Evolutionary conservation across 2,888 invertebrate species (phyloP).

Genomic region (Cactoblastis cactorum): DNA sequence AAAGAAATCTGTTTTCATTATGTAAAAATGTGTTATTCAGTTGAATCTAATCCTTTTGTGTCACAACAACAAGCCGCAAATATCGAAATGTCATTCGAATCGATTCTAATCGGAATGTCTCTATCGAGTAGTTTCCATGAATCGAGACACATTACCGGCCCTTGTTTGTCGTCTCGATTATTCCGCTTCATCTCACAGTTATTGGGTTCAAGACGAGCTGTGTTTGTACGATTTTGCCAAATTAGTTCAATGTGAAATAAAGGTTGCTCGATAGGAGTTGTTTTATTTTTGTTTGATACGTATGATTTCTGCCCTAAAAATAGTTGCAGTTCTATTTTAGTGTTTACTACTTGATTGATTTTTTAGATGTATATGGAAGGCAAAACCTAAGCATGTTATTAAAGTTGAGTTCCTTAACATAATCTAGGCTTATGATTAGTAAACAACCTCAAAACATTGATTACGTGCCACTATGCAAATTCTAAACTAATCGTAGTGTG

Average conservation of each 20-base stretch:
- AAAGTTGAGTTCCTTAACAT: no score
- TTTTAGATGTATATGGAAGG: no score
- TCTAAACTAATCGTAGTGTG: conserved; percentile 18
- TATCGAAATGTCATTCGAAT: conserved; percentile 43
- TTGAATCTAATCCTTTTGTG: neutral
- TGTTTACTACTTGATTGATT: no score
- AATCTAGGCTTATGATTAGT: no score
- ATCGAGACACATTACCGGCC: conserved; percentile 53
- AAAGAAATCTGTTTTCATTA: neutral
- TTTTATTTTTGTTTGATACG: no score
- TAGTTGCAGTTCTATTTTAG: no score
- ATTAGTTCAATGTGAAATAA: conserved; percentile 2
- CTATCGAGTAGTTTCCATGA: conserved; percentile 46
- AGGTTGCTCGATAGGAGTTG: neutral
- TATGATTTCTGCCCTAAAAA: no score
- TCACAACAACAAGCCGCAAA: conserved; percentile 18
- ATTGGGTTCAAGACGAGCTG: conserved; percentile 46
- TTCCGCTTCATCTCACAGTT: conserved; percentile 71
- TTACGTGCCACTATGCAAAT: conserved; percentile 17
- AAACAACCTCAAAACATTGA: neutral
- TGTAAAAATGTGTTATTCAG: neutral
- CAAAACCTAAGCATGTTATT: no score
- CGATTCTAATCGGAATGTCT: conserved; percentile 50
- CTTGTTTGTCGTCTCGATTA: conserved; percentile 76
- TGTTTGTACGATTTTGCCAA: neutral